phyloP scores from a whole-genome alignment of 2,888 invertebrate genomes.

The Apodemia duryi region DNA sequence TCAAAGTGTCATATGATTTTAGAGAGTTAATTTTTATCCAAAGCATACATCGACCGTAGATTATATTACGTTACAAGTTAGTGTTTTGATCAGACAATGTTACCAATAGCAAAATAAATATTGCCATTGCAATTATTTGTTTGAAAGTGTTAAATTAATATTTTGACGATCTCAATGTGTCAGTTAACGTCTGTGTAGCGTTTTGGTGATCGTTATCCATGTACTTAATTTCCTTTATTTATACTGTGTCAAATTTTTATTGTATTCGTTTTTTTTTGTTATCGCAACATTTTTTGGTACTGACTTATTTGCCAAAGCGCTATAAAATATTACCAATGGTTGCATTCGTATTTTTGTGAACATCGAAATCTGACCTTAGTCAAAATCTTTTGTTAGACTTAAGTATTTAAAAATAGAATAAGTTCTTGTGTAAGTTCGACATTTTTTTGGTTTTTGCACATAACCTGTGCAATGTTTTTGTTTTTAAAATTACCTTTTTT shows the following conservation, averaged over 20 bases:
- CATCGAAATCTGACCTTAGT: slow-evolving; percentile 74
- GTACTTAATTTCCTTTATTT: slow-evolving; percentile 54
- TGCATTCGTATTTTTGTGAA: slow-evolving; percentile 35
- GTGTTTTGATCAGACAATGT: slow-evolving; percentile 41
- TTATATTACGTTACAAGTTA: not conserved
- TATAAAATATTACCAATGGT: slow-evolving; percentile 13
- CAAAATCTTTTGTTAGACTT: slow-evolving; percentile 65
- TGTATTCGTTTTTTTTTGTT: slow-evolving; percentile 19
- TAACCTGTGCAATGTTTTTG: slow-evolving; percentile 11
- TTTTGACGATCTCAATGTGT: slow-evolving; percentile 71
- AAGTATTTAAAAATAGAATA: slow-evolving; percentile 66
- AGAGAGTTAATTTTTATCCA: slow-evolving; percentile 38
- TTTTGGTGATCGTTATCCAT: slow-evolving; percentile 56
- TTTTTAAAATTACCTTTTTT: slow-evolving; percentile 7
- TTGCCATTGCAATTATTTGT: slow-evolving; percentile 64
- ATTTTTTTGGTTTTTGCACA: slow-evolving; percentile 22
- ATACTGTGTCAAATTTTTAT: slow-evolving; percentile 16
- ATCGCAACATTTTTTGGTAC: slow-evolving; percentile 20
- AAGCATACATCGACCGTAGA: slow-evolving; percentile 37
- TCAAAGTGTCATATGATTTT: slow-evolving; percentile 35
- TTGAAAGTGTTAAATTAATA: slow-evolving; percentile 66
- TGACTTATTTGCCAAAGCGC: slow-evolving; percentile 17
- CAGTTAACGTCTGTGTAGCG: slow-evolving; percentile 75
- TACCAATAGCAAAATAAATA: slow-evolving; percentile 61
- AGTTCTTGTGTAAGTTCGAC: slow-evolving; percentile 37